These are phyloP conservation scores for Brassicogethes aeneus DNA, from an alignment of 2,888 invertebrate species.

Conservation along the genomic window DNA sequence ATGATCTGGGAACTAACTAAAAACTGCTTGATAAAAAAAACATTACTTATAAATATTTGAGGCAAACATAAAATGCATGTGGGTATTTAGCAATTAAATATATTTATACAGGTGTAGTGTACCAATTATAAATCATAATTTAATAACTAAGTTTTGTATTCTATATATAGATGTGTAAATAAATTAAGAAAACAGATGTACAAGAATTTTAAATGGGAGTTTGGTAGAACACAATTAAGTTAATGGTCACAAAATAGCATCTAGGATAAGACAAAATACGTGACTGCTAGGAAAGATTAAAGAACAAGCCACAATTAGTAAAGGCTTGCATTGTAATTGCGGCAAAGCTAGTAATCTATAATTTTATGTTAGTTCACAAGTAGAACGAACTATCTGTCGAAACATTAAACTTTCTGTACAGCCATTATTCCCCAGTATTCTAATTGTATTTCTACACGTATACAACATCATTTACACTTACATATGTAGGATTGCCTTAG, in stretches of 20 bases:
- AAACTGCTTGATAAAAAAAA: no score
- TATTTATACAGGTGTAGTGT: no score
- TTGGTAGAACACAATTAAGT: background rate
- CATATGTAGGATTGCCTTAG: conserved; percentile 4
- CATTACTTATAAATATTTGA: no score
- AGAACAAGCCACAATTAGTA: conserved; percentile 36
- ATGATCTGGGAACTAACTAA: no score
- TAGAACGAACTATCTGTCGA: background rate
- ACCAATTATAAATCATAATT: no score
- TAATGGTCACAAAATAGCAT: background rate
- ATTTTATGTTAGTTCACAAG: conserved; percentile 27
- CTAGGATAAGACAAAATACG: conserved; percentile 13
- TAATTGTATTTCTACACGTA: conserved; percentile 15
- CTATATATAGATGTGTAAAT: no score
- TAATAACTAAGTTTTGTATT: no score
- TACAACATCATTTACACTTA: conserved; percentile 9
- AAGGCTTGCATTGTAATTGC: conserved; percentile 32
- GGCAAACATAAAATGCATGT: no score
- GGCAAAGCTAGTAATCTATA: conserved; percentile 31
- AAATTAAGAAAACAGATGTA: background rate
- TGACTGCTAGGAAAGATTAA: conserved; percentile 34
- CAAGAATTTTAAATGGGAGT: background rate
- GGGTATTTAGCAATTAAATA: no score
- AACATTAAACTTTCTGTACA: background rate
- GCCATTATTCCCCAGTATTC: background rate